Conservation (phyloP, 2,113 vertebrate genomes). For the Papio anubis region DNA sequence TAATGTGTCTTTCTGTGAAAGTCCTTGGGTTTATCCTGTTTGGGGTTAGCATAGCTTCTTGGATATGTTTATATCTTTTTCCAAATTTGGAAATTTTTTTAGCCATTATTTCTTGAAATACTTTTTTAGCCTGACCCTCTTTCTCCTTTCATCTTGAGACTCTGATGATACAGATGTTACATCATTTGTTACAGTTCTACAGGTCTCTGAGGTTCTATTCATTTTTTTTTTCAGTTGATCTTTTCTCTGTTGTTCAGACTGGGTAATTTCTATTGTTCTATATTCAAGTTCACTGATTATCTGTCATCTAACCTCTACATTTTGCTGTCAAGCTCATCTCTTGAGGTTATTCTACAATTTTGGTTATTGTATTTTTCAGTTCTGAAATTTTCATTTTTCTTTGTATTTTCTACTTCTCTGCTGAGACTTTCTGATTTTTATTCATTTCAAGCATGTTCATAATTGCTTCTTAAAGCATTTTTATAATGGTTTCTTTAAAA, state of each 20-base stretch:
- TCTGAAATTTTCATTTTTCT: constrained; percentile 6
- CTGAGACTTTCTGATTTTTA: constrained; percentile 8
- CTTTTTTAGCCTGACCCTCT: background rate
- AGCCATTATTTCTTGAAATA: constrained; percentile 1
- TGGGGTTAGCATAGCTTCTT: background rate
- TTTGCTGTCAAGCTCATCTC: background rate
- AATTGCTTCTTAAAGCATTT: background rate
- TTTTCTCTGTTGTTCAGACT: background rate
- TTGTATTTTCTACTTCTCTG: background rate
- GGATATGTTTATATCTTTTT: background rate
- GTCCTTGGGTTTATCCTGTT: background rate
- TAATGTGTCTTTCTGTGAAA: background rate
- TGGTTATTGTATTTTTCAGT: background rate
- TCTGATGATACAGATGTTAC: background rate
- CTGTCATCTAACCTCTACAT: background rate
- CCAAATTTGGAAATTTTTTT: constrained; percentile 16
- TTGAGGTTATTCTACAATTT: background rate
- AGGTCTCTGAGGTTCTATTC: background rate
- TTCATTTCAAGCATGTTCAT: background rate
- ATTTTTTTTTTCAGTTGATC: background rate
- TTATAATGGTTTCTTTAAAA: background rate
- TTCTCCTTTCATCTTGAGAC: background rate
- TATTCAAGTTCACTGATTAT: background rate
- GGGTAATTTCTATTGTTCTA: background rate
- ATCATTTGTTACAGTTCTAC: background rate